phyloP scores from a whole-genome alignment of 2,797 vertebrate species.

The Sebastes elongatus region DNA sequence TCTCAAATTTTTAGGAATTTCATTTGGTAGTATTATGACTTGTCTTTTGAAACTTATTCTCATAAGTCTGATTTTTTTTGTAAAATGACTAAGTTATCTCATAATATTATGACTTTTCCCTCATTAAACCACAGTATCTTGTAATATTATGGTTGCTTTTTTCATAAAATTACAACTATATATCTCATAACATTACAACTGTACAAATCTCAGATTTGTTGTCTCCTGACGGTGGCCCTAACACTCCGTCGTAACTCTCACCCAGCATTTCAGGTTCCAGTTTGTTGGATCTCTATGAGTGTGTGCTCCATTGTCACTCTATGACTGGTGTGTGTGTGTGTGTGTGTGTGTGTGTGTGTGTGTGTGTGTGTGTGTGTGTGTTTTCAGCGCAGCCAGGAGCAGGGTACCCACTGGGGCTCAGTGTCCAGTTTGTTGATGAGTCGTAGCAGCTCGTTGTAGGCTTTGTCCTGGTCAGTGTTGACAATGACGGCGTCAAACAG shows the following conservation, averaged over 20 bases:
- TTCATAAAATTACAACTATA: background rate
- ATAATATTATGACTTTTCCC: background rate
- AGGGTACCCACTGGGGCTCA: conserved; percentile 98
- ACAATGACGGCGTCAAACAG: conserved; percentile 95
- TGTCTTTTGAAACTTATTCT: background rate
- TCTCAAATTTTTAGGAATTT: too few relatives aligned
- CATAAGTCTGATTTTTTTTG: background rate
- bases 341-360: background rate
- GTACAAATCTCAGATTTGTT: background rate
- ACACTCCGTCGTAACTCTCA: background rate
- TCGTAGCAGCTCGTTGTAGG: conserved; percentile 91
- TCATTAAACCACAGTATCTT: background rate
- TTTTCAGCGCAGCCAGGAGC: conserved; percentile 91
- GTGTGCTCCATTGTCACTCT: background rate
- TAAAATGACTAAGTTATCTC: background rate
- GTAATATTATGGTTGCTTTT: background rate
- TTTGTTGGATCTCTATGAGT: background rate
- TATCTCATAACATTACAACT: background rate
- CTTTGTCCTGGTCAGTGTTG: conserved; percentile 95
- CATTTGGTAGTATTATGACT: background rate
- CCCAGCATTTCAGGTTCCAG: conserved; percentile 12
- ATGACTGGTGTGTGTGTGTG: background rate
- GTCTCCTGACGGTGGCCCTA: background rate
- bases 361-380: background rate
- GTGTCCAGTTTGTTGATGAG: conserved; percentile 98